These are phyloP conservation scores for Boleophthalmus pectinirostris DNA, from an alignment of 2,113 vertebrate genomes.

Conservation along the genomic window DNA sequence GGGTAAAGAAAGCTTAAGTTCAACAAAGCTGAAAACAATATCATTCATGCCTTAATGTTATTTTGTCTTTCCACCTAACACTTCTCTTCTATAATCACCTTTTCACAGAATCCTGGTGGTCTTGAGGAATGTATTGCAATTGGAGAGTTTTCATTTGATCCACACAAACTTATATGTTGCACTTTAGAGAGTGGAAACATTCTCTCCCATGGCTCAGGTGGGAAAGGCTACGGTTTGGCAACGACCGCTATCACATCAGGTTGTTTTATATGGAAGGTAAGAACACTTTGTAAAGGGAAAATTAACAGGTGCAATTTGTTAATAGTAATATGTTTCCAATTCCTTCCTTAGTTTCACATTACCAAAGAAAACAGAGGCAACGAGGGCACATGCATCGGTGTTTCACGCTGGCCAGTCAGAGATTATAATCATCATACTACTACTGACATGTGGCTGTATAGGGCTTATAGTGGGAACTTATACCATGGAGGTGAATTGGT, in stretches of 20 bases:
- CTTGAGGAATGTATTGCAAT: constrained; percentile 82
- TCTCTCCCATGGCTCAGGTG: constrained; percentile 79
- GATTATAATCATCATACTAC: constrained; percentile 84
- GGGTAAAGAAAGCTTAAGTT: constrained; percentile 52
- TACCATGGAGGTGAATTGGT: constrained; percentile 81
- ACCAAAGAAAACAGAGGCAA: constrained; percentile 83
- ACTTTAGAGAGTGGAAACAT: constrained; percentile 80
- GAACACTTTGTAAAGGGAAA: neutral
- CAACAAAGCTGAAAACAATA: neutral
- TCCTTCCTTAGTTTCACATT: constrained; percentile 73
- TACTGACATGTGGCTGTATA: constrained; percentile 84
- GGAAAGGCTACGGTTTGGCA: constrained; percentile 81
- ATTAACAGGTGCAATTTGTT: neutral
- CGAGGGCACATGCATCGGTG: constrained; percentile 80
- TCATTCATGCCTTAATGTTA: neutral
- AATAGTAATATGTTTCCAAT: neutral
- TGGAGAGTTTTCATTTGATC: constrained; percentile 82
- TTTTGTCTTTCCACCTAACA: neutral
- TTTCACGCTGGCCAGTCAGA: constrained; percentile 80
- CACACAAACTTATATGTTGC: constrained; percentile 79
- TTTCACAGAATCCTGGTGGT: constrained; percentile 61
- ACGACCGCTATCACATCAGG: constrained; percentile 81
- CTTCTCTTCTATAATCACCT: neutral
- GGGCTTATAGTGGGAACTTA: constrained; percentile 83
- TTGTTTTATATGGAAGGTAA: constrained; percentile 83